Percentiles rank a stretch among this genome's conserved stretches.
phyloP scores from a whole-genome alignment of 2,888 invertebrate genomes.

The Gonocerus acuteangulatus region DNA sequence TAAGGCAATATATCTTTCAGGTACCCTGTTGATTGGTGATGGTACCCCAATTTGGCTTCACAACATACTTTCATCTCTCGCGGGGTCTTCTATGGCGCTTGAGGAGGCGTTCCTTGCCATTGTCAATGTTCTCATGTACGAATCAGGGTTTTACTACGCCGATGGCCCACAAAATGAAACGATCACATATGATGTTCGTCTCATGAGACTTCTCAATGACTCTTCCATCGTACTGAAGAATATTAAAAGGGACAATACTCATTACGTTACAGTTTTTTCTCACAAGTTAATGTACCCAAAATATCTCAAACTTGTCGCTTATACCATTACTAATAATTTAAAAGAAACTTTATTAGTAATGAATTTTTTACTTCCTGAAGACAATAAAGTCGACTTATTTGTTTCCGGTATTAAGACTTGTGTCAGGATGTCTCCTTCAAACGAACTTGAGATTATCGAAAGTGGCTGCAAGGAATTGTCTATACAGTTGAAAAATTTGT shows the following conservation, averaged over 20 bases:
- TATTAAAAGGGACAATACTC: not conserved
- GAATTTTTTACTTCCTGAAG: constrained; percentile 10
- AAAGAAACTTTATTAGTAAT: not conserved
- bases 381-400: not conserved
- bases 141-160: constrained; percentile 19
- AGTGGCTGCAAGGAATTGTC: not conserved
- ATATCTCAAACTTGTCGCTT: constrained; percentile 1
- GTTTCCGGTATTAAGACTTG: not conserved
- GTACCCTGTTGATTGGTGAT: constrained; percentile 21
- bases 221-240: not conserved
- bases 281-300: constrained; percentile 10
- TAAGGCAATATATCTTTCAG: constrained; percentile 15
- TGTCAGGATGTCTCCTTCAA: not conserved
- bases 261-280: constrained; percentile 6
- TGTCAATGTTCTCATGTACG: constrained; percentile 17
- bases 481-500: constrained; percentile 3
- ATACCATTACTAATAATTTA: not conserved
- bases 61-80: constrained; percentile 12
- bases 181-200: constrained; percentile 9
- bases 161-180: constrained; percentile 8
- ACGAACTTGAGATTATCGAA: not conserved
- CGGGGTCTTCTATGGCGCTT: not conserved
- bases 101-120: constrained; percentile 6
- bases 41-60: constrained; percentile 22
- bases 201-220: constrained; percentile 8